phyloP scores from a whole-genome alignment of 2,888 invertebrate genomes.

The Amitus sp. region DNA sequence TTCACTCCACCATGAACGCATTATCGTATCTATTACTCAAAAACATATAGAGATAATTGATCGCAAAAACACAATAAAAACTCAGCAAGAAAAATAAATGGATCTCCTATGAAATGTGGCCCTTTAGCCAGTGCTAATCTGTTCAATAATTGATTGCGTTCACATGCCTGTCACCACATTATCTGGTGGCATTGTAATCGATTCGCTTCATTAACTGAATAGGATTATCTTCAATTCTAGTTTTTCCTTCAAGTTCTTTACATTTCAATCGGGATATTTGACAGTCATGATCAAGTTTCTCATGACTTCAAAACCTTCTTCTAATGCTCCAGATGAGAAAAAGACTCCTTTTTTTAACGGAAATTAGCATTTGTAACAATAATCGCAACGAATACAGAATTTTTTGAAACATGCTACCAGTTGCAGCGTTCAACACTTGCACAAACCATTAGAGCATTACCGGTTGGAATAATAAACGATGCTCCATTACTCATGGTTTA shows the following conservation, averaged over 20 bases:
- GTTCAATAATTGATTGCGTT: constrained; percentile 51
- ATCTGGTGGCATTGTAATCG: constrained; percentile 38
- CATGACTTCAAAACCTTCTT: too few species aligned
- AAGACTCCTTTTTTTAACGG: constrained; percentile 15
- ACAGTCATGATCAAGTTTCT: background rate
- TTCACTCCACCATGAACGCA: constrained; percentile 31
- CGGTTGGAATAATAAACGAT: constrained; percentile 56
- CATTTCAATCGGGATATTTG: constrained; percentile 18
- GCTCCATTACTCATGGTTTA: constrained; percentile 55
- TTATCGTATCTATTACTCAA: constrained; percentile 35
- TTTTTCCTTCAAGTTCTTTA: constrained; percentile 23
- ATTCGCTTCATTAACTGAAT: constrained; percentile 39
- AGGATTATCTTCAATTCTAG: constrained; percentile 37
- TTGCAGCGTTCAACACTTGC: constrained; percentile 38
- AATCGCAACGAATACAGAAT: constrained; percentile 32
- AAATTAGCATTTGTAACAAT: too few species aligned
- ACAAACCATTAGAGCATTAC: constrained; percentile 43
- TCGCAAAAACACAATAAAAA: constrained; percentile 35
- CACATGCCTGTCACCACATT: constrained; percentile 45
- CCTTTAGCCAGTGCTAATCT: constrained; percentile 41
- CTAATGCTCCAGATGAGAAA: too few species aligned
- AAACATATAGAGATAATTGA: constrained; percentile 36
- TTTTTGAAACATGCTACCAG: constrained; percentile 32
- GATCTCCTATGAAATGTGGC: constrained; percentile 48
- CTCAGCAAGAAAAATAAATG: constrained; percentile 43